Percentiles rank a stretch among this genome's conserved stretches.
Conservation (phyloP, 2,797 vertebrate species). For the Falco novaeseelandiae region DNA sequence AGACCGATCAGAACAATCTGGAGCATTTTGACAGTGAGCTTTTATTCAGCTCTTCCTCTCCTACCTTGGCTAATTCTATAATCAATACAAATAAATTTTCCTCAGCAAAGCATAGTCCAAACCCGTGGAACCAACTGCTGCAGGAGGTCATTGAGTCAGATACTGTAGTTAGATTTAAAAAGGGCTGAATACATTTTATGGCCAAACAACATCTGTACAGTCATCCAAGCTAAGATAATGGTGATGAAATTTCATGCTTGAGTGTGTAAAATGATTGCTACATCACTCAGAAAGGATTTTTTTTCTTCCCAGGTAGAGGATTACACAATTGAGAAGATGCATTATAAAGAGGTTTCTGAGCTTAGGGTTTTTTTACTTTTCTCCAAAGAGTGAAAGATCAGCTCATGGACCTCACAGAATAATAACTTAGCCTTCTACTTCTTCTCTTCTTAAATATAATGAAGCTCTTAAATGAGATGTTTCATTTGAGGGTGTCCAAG, state of each 20-base stretch:
- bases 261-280: slow-evolving; percentile 76
- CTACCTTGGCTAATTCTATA: not conserved
- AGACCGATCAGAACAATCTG: not conserved
- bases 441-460: slow-evolving; percentile 21
- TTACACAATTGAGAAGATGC: slow-evolving; percentile 50
- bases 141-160: slow-evolving; percentile 51
- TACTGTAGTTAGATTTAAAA: slow-evolving; percentile 44
- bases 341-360: not conserved
- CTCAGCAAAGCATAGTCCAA: not conserved
- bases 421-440: slow-evolving; percentile 17
- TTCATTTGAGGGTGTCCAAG: slow-evolving; percentile 8
- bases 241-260: slow-evolving; percentile 77
- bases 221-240: slow-evolving; percentile 73
- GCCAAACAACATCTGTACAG: slow-evolving; percentile 73
- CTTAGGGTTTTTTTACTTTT: not conserved
- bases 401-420: not conserved
- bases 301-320: slow-evolving; percentile 58
- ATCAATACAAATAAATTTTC: slow-evolving; percentile 1
- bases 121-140: slow-evolving; percentile 24
- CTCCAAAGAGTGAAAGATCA: slow-evolving; percentile 18
- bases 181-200: slow-evolving; percentile 64
- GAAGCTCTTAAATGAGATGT: not conserved
- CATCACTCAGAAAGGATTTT: slow-evolving; percentile 68
- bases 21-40: not conserved
- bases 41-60: not conserved